Percentiles rank a stretch among this genome's conserved stretches.
phyloP scores from a whole-genome alignment of 2,113 vertebrate species.

The Python bivittatus region DNA sequence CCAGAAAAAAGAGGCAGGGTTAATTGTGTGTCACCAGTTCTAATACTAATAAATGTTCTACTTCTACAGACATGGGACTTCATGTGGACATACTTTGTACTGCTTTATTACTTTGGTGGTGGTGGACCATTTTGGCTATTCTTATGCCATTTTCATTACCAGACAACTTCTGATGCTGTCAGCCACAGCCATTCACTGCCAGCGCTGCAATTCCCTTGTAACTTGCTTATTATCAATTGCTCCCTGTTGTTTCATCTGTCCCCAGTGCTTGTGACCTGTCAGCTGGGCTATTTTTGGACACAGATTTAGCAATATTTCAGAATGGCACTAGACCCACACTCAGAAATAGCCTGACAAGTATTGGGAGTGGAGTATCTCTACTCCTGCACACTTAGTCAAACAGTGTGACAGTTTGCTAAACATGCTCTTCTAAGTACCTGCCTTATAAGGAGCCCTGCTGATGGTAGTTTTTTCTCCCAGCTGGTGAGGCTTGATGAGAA shows the following conservation, averaged over 20 bases:
- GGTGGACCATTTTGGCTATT: not conserved
- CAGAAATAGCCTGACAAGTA: not conserved
- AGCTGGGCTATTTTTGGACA: not conserved
- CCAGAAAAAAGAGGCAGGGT: not conserved
- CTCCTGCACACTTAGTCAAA: not conserved
- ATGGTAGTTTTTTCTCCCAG: not conserved
- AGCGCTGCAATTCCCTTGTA: not conserved
- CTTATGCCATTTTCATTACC: not conserved
- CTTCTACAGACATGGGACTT: not conserved
- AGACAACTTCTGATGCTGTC: not conserved
- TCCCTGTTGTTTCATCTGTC: not conserved
- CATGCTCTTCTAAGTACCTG: not conserved
- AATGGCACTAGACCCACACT: not conserved
- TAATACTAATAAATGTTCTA: not conserved
- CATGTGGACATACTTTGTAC: not conserved
- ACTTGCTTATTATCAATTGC: not conserved
- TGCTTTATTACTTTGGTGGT: not conserved
- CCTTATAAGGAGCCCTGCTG: not conserved
- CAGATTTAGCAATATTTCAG: not conserved
- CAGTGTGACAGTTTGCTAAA: not conserved
- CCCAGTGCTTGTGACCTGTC: not conserved
- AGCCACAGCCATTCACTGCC: not conserved
- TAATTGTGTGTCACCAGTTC: not conserved
- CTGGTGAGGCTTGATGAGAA: not conserved
- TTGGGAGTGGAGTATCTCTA: not conserved